Evolutionary conservation across 1,140 invertebrate species (phyloP).

Genomic region (Sipha flava): DNA sequence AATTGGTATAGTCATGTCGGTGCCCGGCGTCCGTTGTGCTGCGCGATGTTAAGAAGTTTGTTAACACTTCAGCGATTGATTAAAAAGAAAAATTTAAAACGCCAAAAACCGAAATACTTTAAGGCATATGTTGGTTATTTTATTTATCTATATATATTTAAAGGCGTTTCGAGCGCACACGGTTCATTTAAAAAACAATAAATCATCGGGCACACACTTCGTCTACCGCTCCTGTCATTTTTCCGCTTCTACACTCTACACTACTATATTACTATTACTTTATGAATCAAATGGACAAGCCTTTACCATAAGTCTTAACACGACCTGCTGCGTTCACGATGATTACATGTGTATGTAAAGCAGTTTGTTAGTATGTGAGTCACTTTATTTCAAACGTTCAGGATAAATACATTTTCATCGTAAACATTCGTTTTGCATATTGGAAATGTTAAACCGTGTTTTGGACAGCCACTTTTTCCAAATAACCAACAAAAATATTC

Average conservation of each 20-base stretch:
- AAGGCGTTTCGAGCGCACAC: background rate
- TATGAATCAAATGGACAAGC: background rate
- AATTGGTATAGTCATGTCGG: no score
- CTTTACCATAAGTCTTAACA: background rate
- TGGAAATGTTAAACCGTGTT: no score
- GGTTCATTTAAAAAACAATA: conserved; percentile 6
- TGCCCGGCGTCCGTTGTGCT: no score
- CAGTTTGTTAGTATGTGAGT: background rate
- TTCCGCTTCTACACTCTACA: background rate
- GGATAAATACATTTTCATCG: no score
- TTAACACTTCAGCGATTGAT: background rate
- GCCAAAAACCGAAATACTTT: background rate
- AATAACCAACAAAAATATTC: no score
- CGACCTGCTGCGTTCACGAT: no score
- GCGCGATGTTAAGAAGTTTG: no score
- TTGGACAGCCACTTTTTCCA: no score
- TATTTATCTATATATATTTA: background rate
- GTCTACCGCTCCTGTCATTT: background rate
- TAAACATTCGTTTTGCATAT: no score
- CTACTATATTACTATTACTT: background rate
- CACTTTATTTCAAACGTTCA: no score
- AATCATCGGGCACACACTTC: background rate
- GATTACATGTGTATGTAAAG: background rate
- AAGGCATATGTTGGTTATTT: background rate
- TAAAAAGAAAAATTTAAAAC: background rate